Evolutionary conservation across 2,113 vertebrate species (phyloP), one percentile per base, ranked within the genome.

Genomic region (Crotalus viridis): DNA sequence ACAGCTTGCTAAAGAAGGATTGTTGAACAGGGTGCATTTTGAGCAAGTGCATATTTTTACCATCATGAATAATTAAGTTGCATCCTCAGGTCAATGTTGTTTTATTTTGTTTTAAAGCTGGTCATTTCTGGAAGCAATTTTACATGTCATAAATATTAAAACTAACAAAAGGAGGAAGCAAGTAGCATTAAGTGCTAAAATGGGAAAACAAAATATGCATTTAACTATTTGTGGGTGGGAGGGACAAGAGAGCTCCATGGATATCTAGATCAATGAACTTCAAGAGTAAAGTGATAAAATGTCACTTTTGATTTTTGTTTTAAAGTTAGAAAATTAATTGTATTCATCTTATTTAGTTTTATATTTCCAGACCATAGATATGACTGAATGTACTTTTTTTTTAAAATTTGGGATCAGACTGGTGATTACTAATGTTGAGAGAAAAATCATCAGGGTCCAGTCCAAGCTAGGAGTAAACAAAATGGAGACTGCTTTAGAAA

Each of bases 121-220:
- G 43, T 21, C 33, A 0, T 89, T 21, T 5, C 12, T 95, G 93
- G 93, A 95, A 92, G 3, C 26, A 91, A 13, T 64, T 91, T 87
- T 92, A 39, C 22, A 89, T 90, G 59, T 85, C 39, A 85, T 93
- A 39, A 87, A 87, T 74, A 96, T 94, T 90, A 90, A 95, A 69
- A 4, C 15, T 48, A 94, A 95, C 92, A 95, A 94, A 95, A 59
- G 81, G 93, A 95, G 96, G 93, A 96, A 96, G 54, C 54, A 21
- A 39, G 59, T 90, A 92, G 48, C 17, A 81, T 43, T 0, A 55
- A 86, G 69, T 64, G 88, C 39, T 52, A 52, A 56, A 74, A 89
- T 52, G 86, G 8, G 46, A 7, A 69, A 85, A 48, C 0, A 0
- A 93, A 90, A 86, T 0, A 1, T 39, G 24, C 56, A 88, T 59